Evolutionary conservation across 2,888 invertebrate species (phyloP), one percentile per base, ranked within the genome.

Genomic region (Philereme vetulata): DNA sequence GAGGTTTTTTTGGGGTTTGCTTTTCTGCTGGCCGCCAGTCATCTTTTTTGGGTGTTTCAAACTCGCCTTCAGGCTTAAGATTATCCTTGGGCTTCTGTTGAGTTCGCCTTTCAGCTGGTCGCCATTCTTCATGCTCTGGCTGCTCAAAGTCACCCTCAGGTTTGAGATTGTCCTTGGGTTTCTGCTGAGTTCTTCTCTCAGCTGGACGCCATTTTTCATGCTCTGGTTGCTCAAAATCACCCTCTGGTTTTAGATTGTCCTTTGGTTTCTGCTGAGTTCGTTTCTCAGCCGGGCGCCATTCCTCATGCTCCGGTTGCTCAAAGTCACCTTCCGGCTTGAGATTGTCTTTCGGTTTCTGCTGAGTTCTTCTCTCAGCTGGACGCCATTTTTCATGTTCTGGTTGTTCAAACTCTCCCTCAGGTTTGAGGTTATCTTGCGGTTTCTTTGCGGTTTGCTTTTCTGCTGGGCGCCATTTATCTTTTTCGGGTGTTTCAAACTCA

Each of bases 301-400:
- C 61, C 0, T 90, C 85, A 9, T 82, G 81, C 48, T 77, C 69
- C 0, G 82, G 84, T 52, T 78, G 68, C 40, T 68, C 68, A 33
- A 95, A 94, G 11, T 92, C 92, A 3, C 94, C 94, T 74, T 93
- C 93, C 75, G 90, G 91, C 51, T 79, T 78, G 0, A 94, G 71
- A 67, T 94, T 94, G 63, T 94, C 94, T 10, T 85, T 74, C 0
- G 90, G 93, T 65, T 83, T 92, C 5, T 77, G 90, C 44, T 81
- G 89, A 4, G 66, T 72, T 4, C 74, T 88, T 63, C 68, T 74
- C 62, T 92, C 93, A 34, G 86, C 93, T 8, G 92, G 91, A 6
- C 70, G 71, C 82, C 85, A 93, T 74, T 84, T 76, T 3, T 86
- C 82, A 2, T 85, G 87, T 9, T 85, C 82, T 0, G 74, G 78